A percentile compares a stretch with the other conserved stretches of the same genome.
Evolutionary conservation across 2,113 vertebrate genomes (phyloP).

Genomic region (Podilymbus podiceps): DNA sequence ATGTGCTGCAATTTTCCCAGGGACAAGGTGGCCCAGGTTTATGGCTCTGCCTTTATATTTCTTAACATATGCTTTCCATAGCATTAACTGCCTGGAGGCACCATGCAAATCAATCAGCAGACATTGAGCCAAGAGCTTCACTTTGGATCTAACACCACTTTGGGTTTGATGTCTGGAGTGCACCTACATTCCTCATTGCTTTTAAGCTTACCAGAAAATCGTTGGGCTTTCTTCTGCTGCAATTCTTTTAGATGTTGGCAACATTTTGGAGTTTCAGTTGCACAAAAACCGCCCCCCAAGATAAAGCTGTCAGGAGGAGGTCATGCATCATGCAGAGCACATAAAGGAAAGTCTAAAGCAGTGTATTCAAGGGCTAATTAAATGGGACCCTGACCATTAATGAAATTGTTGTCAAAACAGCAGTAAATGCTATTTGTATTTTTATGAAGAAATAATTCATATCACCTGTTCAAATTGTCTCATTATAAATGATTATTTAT

Average conservation of each 20-base stretch:
- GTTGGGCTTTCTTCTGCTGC: neutral
- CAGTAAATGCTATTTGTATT: neutral
- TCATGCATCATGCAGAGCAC: fast-evolving
- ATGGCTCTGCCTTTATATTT: neutral
- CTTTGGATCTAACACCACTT: neutral
- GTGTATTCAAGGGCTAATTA: neutral
- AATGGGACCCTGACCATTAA: neutral
- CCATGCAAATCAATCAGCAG: neutral
- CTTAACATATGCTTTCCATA: neutral
- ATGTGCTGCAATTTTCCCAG: neutral
- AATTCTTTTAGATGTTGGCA: neutral
- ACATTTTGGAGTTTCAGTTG: neutral
- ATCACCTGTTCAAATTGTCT: neutral
- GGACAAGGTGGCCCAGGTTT: neutral
- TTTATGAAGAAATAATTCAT: neutral
- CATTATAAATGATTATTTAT: neutral
- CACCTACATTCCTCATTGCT: neutral
- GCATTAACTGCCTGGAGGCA: neutral
- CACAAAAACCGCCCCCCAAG: neutral
- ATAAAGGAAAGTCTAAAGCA: neutral
- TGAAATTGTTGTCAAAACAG: neutral
- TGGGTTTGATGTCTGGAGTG: neutral
- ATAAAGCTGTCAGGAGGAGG: neutral
- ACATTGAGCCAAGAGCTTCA: neutral
- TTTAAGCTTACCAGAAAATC: neutral